Evolutionary conservation across 37 sponge, comb jelly and placozoan genomes (phyloP), one percentile per base, ranked within the genome.

Genomic region (Agelas oroides): DNA sequence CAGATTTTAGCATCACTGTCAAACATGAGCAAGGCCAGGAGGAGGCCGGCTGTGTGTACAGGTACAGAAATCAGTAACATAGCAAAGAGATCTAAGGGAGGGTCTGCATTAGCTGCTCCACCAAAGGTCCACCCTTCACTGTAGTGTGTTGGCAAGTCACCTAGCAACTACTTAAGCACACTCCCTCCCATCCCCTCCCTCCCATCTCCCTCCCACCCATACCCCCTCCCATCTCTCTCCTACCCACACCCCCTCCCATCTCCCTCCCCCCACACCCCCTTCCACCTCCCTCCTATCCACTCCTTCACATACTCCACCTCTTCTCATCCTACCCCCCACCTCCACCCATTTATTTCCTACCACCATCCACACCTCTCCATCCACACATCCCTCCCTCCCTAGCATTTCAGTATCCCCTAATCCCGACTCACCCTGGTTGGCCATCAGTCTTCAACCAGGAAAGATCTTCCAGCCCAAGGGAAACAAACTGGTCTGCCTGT

Each of bases 381-480:
- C 28, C 67, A 0, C 28, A 18, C 27, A 5, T 33, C 27, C 28
- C 28, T 24, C 67, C 67, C 2, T 8, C 3, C 46, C 8, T 65
- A 74, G 75, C 13, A 16, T 65, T 0, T 56, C 76, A n/a, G 76
- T 94, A 61, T 89, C 87, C 8, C 89, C 81, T 2, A 27, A 27
- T 31, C 63, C 64, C 8, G 75, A 84, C 34, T 28, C 39, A 16
- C 88, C 80, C 21, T 67, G 86, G 77, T 20, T 94, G 56, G 94
- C 94, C 1, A 87, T 86, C 5, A 84, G 78, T 16, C 57, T 94
- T 1, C 94, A 94, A 62, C 94, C 94, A 18, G 94, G 94, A 2
- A 53, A 74, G 61, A 80, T 87, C 53, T 83, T 94, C 38, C 32
- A 57, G 19, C 87, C 90, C 21, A 56, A 83, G 0, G 85, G 85